A percentile compares a stretch with the other conserved stretches of the same genome.
Conservation (phyloP, 2,888 invertebrate genomes). For the Acholoe squamosa region DNA sequence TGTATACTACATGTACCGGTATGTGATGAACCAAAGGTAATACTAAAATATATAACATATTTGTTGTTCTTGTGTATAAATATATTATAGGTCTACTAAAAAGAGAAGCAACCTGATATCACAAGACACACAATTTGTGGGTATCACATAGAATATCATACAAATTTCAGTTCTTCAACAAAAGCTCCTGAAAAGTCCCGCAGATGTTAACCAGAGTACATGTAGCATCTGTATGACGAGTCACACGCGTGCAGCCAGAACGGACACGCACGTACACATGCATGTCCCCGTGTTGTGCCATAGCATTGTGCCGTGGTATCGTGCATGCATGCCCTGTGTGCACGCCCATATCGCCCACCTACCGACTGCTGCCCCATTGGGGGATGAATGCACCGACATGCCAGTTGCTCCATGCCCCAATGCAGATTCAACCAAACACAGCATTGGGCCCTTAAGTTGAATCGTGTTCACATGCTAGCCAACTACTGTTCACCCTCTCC, state of each 20-base stretch:
- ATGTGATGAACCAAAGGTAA: too few relatives aligned
- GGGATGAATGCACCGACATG: background rate
- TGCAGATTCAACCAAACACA: background rate
- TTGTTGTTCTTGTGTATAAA: too few relatives aligned
- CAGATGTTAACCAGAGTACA: background rate
- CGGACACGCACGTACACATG: background rate
- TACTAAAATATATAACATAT: too few relatives aligned
- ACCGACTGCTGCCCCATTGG: background rate
- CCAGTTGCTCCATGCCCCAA: background rate
- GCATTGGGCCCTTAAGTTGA: background rate
- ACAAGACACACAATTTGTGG: too few relatives aligned
- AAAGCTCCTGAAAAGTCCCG: background rate
- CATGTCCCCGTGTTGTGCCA: background rate
- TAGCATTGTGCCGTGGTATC: background rate
- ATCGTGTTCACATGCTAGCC: background rate
- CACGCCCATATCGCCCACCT: background rate
- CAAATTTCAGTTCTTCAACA: background rate
- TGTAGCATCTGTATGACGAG: background rate
- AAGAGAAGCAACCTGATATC: too few relatives aligned
- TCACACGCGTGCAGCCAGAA: background rate
- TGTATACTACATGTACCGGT: too few relatives aligned
- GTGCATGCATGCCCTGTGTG: constrained; percentile 1
- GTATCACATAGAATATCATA: background rate
- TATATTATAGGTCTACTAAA: too few relatives aligned
- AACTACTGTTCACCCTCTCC: background rate